Evolutionary conservation across 2,113 vertebrate genomes (phyloP).

Genomic region (Elephantulus edwardii): DNA sequence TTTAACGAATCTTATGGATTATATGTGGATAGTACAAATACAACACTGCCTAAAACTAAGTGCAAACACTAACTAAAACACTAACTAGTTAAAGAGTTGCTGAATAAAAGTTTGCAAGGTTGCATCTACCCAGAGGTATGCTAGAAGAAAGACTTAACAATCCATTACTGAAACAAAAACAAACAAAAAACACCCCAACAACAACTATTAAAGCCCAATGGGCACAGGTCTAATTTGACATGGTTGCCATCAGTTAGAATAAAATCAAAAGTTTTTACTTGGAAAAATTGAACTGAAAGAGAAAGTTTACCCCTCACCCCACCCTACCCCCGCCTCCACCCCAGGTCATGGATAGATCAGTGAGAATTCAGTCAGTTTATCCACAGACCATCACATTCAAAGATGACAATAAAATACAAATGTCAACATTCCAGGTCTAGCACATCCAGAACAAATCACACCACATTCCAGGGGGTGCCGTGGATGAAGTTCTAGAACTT

Average conservation of each 20-base stretch:
- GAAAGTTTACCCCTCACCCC: neutral
- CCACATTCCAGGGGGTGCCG: no score
- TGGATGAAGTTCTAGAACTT: neutral
- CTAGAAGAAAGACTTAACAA: neutral
- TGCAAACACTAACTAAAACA: no score
- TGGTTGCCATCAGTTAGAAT: neutral
- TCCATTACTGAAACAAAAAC: neutral
- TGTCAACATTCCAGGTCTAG: neutral
- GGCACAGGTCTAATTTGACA: neutral
- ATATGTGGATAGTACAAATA: no score
- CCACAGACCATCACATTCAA: neutral
- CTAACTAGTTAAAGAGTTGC: no score
- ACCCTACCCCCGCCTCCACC: no score
- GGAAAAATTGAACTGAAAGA: neutral
- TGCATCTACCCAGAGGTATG: neutral
- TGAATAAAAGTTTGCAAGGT: neutral
- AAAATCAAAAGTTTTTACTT: no score
- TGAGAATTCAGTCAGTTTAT: neutral
- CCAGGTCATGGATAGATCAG: neutral
- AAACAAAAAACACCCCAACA: no score
- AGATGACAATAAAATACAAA: neutral
- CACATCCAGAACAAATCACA: no score
- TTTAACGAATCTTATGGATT: no score
- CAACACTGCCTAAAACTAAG: no score
- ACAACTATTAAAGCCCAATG: neutral